A percentile compares a stretch with the other conserved stretches of the same genome.
These are phyloP conservation scores for Leptogaster cylindrica DNA, from an alignment of 2,888 invertebrate species.

Conservation along the genomic window DNA sequence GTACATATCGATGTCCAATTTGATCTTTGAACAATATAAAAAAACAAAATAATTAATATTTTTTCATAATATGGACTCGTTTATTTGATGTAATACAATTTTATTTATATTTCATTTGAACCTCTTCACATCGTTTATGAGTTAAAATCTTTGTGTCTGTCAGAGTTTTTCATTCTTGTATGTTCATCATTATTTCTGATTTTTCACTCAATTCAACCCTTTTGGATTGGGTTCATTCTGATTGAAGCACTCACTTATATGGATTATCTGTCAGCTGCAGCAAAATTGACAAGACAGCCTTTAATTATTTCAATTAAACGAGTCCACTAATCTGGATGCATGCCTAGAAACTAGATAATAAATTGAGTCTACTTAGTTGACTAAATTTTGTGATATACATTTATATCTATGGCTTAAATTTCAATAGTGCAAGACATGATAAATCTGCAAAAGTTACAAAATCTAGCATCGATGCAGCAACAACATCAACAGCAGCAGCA, in stretches of 20 bases:
- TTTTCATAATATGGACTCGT: background rate
- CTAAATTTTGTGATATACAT: conserved; percentile 28
- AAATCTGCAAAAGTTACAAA: conserved; percentile 74
- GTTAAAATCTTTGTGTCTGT: too few species aligned
- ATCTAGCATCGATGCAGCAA: conserved; percentile 72
- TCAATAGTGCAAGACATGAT: conserved; percentile 62
- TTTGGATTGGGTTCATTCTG: background rate
- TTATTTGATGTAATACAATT: conserved; percentile 5
- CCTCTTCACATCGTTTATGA: too few species aligned
- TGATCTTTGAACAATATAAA: conserved; percentile 22
- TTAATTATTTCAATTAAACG: conserved; percentile 36
- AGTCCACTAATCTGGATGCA: conserved; percentile 30
- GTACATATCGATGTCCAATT: conserved; percentile 63
- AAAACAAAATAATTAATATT: background rate
- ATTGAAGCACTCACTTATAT: background rate
- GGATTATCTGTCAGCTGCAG: conserved; percentile 3
- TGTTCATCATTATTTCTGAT: too few species aligned
- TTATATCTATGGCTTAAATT: conserved; percentile 43
- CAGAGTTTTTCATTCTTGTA: background rate
- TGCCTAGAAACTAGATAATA: conserved; percentile 32
- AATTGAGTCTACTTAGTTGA: conserved; percentile 31
- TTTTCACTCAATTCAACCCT: too few species aligned
- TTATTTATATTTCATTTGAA: background rate
- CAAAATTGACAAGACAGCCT: conserved; percentile 11
- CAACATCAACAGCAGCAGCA: conserved; percentile 53